These are phyloP conservation scores for Hemistola chrysoprasaria DNA, from an alignment of 2,888 invertebrate genomes.

Conservation along the genomic window DNA sequence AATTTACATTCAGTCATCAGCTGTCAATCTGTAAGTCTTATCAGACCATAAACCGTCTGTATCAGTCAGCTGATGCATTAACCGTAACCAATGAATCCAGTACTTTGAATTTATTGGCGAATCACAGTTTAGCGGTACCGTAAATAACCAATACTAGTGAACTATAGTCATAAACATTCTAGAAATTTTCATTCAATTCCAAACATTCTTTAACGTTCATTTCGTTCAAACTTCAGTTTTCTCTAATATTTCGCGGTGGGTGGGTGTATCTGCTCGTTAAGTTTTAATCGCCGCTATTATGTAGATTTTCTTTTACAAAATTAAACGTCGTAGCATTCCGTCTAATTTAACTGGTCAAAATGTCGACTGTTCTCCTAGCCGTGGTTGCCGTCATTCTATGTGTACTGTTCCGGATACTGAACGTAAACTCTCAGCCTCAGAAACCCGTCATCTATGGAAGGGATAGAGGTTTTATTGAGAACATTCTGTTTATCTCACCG, in stretches of 20 bases:
- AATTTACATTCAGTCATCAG: too few relatives aligned
- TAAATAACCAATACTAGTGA: not conserved
- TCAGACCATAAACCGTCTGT: too few relatives aligned
- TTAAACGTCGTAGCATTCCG: constrained; percentile 24
- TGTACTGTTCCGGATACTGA: constrained; percentile 91
- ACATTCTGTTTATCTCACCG: constrained; percentile 90
- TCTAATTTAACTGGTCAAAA: constrained; percentile 44
- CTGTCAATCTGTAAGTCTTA: too few relatives aligned
- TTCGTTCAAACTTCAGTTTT: constrained; percentile 24
- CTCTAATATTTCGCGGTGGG: constrained; percentile 37
- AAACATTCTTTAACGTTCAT: not conserved
- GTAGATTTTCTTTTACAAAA: constrained; percentile 46
- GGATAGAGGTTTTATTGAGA: constrained; percentile 89
- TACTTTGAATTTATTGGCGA: not conserved
- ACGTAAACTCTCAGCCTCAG: constrained; percentile 91
- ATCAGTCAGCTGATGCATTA: too few relatives aligned
- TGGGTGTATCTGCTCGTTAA: constrained; percentile 40
- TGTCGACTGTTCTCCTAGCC: constrained; percentile 92
- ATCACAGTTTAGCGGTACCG: not conserved
- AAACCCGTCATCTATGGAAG: constrained; percentile 90
- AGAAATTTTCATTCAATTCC: too few relatives aligned
- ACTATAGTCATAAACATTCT: too few relatives aligned
- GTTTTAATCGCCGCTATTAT: constrained; percentile 54
- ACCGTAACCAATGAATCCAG: too few relatives aligned
- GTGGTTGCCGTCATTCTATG: constrained; percentile 91